phyloP scores from a whole-genome alignment of 2,888 invertebrate genomes.

The Protodeltote pygarga region DNA sequence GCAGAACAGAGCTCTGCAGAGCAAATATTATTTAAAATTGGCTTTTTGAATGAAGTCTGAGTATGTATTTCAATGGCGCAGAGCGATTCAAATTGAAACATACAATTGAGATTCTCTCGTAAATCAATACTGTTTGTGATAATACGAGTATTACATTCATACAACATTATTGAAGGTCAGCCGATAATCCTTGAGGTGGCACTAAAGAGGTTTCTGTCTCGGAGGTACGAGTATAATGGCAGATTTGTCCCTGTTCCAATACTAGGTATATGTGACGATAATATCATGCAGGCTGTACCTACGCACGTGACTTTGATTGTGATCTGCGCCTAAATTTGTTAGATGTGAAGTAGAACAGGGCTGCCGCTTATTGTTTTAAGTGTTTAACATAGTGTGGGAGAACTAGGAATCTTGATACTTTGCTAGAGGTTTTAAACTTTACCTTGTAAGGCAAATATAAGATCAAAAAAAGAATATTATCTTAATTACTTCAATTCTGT shows the following conservation, averaged over 20 bases:
- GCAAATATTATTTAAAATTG: slow-evolving; percentile 11
- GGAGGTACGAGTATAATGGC: background rate
- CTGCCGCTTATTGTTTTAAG: slow-evolving; percentile 34
- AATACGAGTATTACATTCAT: background rate
- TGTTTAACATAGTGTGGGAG: slow-evolving; percentile 4
- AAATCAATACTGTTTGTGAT: slow-evolving; percentile 22
- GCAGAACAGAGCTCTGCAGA: too few species aligned
- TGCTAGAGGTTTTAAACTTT: too few species aligned
- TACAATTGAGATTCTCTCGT: slow-evolving; percentile 4
- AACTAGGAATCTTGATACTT: background rate
- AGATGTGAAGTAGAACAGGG: slow-evolving; percentile 40
- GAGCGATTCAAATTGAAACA: slow-evolving; percentile 11
- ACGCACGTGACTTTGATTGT: slow-evolving; percentile 45
- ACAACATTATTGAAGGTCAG: slow-evolving; percentile 4
- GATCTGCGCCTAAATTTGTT: slow-evolving; percentile 39
- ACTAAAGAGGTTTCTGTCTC: slow-evolving; percentile 3
- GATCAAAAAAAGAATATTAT: too few species aligned
- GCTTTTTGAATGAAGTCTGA: background rate
- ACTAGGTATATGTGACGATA: slow-evolving; percentile 2
- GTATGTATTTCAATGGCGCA: slow-evolving; percentile 14
- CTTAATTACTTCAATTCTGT: too few species aligned
- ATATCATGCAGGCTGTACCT: slow-evolving; percentile 15
- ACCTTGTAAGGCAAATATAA: too few species aligned
- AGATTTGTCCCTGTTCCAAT: slow-evolving; percentile 20
- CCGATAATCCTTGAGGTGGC: slow-evolving; percentile 7